Evolutionary conservation across 2,888 invertebrate species (phyloP).

Genomic region (Drosophila rellima): DNA sequence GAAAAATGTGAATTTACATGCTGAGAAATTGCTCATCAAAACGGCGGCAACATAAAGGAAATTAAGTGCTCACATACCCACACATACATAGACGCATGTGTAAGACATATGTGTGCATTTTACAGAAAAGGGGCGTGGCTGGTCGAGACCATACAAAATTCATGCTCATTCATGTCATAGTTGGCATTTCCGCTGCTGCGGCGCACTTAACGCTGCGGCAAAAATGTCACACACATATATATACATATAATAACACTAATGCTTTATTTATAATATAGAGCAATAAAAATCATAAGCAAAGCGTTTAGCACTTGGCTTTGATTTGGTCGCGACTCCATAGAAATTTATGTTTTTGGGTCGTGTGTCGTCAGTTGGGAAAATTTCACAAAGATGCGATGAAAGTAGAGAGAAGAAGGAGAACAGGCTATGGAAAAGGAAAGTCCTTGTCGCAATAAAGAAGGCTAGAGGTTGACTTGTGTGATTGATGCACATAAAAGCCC

Average conservation of each 20-base stretch:
- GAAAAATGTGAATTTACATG: slow-evolving; percentile 54
- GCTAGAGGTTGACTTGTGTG: slow-evolving; percentile 11
- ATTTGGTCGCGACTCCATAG: slow-evolving; percentile 52
- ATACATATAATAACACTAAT: not conserved
- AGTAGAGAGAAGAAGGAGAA: not conserved
- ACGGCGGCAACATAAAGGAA: slow-evolving; percentile 42
- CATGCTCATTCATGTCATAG: slow-evolving; percentile 54
- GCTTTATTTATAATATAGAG: slow-evolving; percentile 21
- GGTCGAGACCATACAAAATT: slow-evolving; percentile 53
- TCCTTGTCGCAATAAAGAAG: slow-evolving; percentile 21
- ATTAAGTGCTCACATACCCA: slow-evolving; percentile 46
- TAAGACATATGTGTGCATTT: slow-evolving; percentile 23
- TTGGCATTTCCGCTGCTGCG: slow-evolving; percentile 47
- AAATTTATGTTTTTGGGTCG: slow-evolving; percentile 68
- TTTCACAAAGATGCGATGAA: slow-evolving; percentile 7
- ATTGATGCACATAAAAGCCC: slow-evolving; percentile 48
- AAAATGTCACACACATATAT: slow-evolving; percentile 31
- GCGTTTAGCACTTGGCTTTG: slow-evolving; percentile 68
- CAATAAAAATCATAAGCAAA: slow-evolving; percentile 72
- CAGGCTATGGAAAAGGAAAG: slow-evolving; percentile 17
- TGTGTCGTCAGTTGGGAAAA: slow-evolving; percentile 27
- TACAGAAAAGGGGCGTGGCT: slow-evolving; percentile 40
- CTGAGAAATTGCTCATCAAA: slow-evolving; percentile 56
- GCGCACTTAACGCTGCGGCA: slow-evolving; percentile 58
- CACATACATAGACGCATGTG: slow-evolving; percentile 4